Evolutionary conservation across 2,797 vertebrate species (phyloP), one percentile per base, ranked within the genome.

Genomic region (Lepidocolaptes lacrymiger): DNA sequence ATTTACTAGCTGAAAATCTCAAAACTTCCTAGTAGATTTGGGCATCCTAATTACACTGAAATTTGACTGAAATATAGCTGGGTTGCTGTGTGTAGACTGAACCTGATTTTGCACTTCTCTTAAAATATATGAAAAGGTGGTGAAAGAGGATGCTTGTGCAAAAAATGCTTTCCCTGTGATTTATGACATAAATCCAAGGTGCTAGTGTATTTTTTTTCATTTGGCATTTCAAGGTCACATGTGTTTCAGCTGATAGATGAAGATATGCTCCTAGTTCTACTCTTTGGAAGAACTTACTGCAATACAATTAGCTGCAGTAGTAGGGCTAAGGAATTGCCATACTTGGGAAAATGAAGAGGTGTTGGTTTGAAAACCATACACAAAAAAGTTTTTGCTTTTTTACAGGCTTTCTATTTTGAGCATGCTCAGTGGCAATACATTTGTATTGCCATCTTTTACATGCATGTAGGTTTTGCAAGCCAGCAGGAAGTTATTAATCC

Each of bases 401-500:
- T 82, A 20, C 19, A 82, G 56, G n/a, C 56, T 80, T 92, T 95
- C 85, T 97, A 36, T 94, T 96, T 94, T 71, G 95, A 95, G 75
- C 93, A 95, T 96, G 94, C 91, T 97, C 93, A 55, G 62, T 95
- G 83, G 55, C 97, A 97, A 96, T 96, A 97, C 95, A 95, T 81
- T 43, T 91, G 81, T 83, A 89, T 95, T 89, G 94, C 96, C 90
- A 56, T 94, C 62, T 92, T 88, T 89, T 85, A 89, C 56, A 75
- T 79, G 88, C 75, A n/a, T 80, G 89, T 95, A 89, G 86, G 86
- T 95, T 97, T 96, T 96, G 89, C 91, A 95, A 96, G 96, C 95
- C 89, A 96, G 94, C 93, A 96, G 92, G 91, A 96, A 97, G 95
- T 96, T 97, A 96, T 96, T 97, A 97, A 97, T 96, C 96, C 89